phyloP scores from a whole-genome alignment of 2,888 invertebrate genomes.

The Sesia apiformis region DNA sequence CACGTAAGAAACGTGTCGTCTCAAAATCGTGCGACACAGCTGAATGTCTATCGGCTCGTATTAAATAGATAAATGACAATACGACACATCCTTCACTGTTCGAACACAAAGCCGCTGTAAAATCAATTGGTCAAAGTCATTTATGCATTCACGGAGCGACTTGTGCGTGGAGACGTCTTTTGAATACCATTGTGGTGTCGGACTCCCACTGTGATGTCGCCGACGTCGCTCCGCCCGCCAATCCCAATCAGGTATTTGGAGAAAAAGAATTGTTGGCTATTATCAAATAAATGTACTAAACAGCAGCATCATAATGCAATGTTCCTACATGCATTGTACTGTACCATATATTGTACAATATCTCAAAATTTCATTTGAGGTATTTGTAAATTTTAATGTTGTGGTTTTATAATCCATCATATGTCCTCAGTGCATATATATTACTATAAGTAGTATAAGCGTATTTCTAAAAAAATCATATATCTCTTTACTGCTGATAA shows the following conservation, averaged over 20 bases:
- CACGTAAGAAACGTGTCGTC: not conserved
- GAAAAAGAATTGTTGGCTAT: slow-evolving; percentile 22
- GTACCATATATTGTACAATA: too few species aligned
- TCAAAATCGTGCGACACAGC: not conserved
- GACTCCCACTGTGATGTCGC: slow-evolving; percentile 53
- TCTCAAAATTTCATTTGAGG: too few species aligned
- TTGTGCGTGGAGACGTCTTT: slow-evolving; percentile 38
- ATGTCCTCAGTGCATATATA: too few species aligned
- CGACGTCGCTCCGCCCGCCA: slow-evolving; percentile 37
- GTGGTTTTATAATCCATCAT: too few species aligned
- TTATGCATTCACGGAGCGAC: slow-evolving; percentile 39
- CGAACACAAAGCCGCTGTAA: slow-evolving; percentile 43
- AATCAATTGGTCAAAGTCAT: slow-evolving; percentile 69
- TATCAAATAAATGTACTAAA: slow-evolving; percentile 14
- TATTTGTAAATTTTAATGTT: too few species aligned
- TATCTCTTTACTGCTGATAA: too few species aligned
- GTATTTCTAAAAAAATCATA: too few species aligned
- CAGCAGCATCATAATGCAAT: not conserved
- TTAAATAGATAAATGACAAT: slow-evolving; percentile 19
- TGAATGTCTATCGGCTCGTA: slow-evolving; percentile 15
- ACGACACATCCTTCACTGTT: slow-evolving; percentile 25
- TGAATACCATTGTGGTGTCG: slow-evolving; percentile 45
- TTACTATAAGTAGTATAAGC: too few species aligned
- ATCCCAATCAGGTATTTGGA: slow-evolving; percentile 28
- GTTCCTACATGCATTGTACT: too few species aligned